Evolutionary conservation across 2,797 vertebrate genomes (phyloP).

Genomic region (Betta splendens): DNA sequence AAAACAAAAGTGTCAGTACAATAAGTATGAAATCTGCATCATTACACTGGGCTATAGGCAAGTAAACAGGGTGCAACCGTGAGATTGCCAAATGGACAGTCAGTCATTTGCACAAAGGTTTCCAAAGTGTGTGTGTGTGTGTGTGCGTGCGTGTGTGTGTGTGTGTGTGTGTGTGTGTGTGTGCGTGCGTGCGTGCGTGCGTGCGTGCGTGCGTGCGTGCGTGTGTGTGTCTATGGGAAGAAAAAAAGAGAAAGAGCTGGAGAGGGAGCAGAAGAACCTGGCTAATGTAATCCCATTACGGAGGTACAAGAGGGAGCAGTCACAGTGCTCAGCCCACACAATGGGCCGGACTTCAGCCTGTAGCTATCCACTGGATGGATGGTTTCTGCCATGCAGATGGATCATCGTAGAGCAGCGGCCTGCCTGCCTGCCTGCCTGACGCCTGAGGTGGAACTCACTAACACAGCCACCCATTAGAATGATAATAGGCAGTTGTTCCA

Average conservation of each 20-base stretch:
- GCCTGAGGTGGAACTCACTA: slow-evolving; percentile 68
- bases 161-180: slow-evolving; percentile 9
- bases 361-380: slow-evolving; percentile 77
- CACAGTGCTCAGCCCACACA: slow-evolving; percentile 83
- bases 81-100: slow-evolving; percentile 56
- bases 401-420: slow-evolving; percentile 68
- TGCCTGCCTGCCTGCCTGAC: slow-evolving; percentile 58
- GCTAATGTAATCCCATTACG: slow-evolving; percentile 85
- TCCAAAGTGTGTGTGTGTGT: slow-evolving; percentile 14
- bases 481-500: slow-evolving; percentile 72
- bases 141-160: slow-evolving; percentile 14
- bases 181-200: slow-evolving; percentile 16
- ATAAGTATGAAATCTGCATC: slow-evolving; percentile 51
- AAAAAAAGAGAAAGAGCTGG: slow-evolving; percentile 33
- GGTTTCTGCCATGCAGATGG: slow-evolving; percentile 77
- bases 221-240: too few relatives aligned
- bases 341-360: slow-evolving; percentile 77
- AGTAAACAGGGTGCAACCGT: slow-evolving; percentile 52
- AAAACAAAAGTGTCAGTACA: slow-evolving; percentile 41
- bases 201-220: slow-evolving; percentile 17
- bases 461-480: slow-evolving; percentile 64
- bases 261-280: slow-evolving; percentile 77
- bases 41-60: slow-evolving; percentile 54
- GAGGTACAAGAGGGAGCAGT: slow-evolving; percentile 83
- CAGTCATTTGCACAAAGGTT: slow-evolving; percentile 54